Evolutionary conservation across 2,113 vertebrate species (phyloP), one percentile per base, ranked within the genome.

Genomic region (Phylloscopus trochilus): DNA sequence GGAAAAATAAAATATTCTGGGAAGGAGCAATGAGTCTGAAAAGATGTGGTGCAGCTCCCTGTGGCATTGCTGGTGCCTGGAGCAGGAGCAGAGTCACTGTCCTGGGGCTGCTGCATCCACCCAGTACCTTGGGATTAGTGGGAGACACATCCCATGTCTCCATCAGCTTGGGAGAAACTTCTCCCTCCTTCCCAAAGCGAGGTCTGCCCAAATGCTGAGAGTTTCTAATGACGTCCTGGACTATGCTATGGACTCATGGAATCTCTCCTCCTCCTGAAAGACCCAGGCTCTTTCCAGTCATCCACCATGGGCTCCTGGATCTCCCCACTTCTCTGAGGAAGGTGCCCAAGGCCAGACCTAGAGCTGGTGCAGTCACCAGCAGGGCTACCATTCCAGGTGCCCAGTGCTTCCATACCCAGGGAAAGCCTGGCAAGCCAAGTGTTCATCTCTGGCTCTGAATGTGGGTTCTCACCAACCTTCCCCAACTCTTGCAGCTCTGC

Each of bases 401-500:
- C 44, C 0, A 2, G 17, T 10, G 35, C 14, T 69, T 13, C 27
- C 1, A 1, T 9, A 1, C 41, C 69, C 24, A 15, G 43, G 20
- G 39, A 44, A 10, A 46, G 26, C 2, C 5, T 1, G 35, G 44
- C 47, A 35, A 51, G 52, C 33, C 2, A 5, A 19, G 14, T 23
- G 39, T 27, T 35, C 44, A 46, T 13, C 24, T 5, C 31, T 0
- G 2, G 26, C 49, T 62, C 51, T 10, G 15, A 12, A 6, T 0
- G 0, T 0, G 3, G 8, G 11, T 22, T 9, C 14, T 33, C 74
- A 35, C 39, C 0, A 0, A 7, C 26, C 5, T 24, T 56, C 23
- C 12, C 83, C 1, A 30, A 6, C 87, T 56, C 55, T 16, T 47
- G 15, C 96, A 98, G 98, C 97, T 97, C 76, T 98, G 97, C 80